These are phyloP conservation scores for Tetraneura akinire DNA, from an alignment of 1,140 invertebrate species.

Conservation along the genomic window DNA sequence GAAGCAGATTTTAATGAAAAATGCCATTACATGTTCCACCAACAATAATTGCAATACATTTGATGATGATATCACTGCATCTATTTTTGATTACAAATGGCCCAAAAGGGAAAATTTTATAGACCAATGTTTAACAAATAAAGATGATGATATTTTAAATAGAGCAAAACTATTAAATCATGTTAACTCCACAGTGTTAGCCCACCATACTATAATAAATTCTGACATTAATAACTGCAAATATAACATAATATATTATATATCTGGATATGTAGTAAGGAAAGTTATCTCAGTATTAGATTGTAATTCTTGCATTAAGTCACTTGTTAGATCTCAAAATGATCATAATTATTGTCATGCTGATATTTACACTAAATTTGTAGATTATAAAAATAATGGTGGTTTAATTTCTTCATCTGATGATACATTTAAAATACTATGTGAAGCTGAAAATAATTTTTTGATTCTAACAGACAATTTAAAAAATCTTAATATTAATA, in stretches of 20 bases:
- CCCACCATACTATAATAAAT: too few species aligned
- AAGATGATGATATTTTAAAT: neutral
- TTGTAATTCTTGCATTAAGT: neutral
- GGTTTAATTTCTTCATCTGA: neutral
- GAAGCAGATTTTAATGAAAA: conserved; percentile 4
- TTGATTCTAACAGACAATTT: conserved; percentile 1
- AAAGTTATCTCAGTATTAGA: neutral
- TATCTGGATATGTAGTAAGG: neutral
- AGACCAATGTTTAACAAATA: neutral
- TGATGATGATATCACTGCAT: neutral
- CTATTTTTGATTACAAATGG: neutral
- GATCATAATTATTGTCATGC: neutral
- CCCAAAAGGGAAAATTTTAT: neutral
- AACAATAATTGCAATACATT: neutral
- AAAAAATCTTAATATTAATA: neutral
- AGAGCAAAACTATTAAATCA: neutral
- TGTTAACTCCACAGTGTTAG: too few species aligned
- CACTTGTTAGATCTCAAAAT: neutral
- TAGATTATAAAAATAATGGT: neutral
- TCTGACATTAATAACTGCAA: neutral
- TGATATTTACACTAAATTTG: neutral
- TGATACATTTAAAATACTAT: neutral
- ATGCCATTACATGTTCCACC: neutral
- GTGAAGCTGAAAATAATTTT: neutral
- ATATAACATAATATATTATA: neutral